A percentile compares a stretch with the other conserved stretches of the same genome.
Conservation (phyloP, 2,113 vertebrate genomes). For the Perca flavescens region DNA sequence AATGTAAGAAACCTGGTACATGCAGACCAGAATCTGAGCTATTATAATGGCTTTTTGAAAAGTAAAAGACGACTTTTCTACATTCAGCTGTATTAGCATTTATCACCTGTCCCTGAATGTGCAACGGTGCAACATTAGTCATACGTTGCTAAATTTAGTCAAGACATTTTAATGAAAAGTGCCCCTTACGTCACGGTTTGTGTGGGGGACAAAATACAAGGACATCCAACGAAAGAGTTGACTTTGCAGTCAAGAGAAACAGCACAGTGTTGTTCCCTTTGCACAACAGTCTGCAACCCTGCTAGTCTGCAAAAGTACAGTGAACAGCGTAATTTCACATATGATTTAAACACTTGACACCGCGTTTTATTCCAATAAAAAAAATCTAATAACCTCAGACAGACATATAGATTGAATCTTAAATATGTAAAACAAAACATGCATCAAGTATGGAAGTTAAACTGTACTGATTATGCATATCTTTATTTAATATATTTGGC, state of each 20-base stretch:
- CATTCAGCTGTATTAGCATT: neutral
- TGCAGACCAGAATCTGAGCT: neutral
- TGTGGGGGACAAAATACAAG: constrained; percentile 14
- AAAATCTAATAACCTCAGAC: neutral
- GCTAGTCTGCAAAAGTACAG: too few relatives aligned
- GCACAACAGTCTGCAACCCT: neutral
- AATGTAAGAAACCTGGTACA: neutral
- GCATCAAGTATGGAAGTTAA: neutral
- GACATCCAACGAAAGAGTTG: constrained; percentile 17
- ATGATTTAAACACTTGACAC: too few relatives aligned
- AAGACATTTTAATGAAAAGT: constrained; percentile 12
- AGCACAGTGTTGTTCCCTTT: neutral
- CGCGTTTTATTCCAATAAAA: too few relatives aligned
- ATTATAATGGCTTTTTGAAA: neutral
- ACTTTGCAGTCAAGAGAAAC: constrained; percentile 14
- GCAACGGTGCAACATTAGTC: neutral
- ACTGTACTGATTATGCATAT: neutral
- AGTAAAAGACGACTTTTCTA: neutral
- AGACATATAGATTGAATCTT: neutral
- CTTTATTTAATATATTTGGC: too few relatives aligned
- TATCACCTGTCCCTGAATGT: neutral
- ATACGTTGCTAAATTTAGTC: constrained; percentile 10
- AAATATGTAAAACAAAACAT: neutral
- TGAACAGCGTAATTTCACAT: too few relatives aligned
- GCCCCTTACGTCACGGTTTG: neutral